A percentile compares a stretch with the other conserved stretches of the same genome.
These are phyloP conservation scores for Anolis carolinensis DNA, from an alignment of 2,113 vertebrate genomes.

Conservation along the genomic window DNA sequence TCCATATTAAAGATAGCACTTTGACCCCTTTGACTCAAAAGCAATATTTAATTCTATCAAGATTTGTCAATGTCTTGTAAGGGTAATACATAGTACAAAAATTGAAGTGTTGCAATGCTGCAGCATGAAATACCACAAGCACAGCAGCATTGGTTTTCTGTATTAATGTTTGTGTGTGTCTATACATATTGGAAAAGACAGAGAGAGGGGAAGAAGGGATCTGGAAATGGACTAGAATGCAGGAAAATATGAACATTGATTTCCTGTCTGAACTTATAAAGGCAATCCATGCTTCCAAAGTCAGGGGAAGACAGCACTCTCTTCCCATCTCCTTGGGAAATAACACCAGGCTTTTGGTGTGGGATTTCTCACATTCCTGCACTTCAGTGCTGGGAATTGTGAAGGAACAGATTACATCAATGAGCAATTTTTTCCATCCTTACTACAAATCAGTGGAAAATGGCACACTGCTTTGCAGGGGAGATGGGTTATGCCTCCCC, in stretches of 20 bases:
- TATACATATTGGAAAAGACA: background rate
- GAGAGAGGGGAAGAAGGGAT: background rate
- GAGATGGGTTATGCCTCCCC: background rate
- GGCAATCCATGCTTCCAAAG: background rate
- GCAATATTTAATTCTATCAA: background rate
- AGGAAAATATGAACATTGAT: background rate
- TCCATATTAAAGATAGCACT: background rate
- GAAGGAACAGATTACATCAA: background rate
- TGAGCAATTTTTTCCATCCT: background rate
- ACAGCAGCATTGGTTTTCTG: background rate
- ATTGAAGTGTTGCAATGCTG: conserved; percentile 47
- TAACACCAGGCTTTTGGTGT: background rate
- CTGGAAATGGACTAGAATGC: conserved; percentile 7
- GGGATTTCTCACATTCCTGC: background rate
- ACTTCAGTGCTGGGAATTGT: background rate
- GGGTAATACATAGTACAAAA: background rate
- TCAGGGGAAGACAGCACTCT: background rate
- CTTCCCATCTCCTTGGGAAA: background rate
- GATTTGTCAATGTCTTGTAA: background rate
- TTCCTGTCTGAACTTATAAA: background rate
- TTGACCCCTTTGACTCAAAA: background rate
- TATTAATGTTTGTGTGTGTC: background rate
- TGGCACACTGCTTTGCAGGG: background rate
- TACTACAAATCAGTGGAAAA: background rate
- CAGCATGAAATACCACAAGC: conserved; percentile 13